Conservation (phyloP, 2,797 vertebrate species). For the Momotus momota region DNA sequence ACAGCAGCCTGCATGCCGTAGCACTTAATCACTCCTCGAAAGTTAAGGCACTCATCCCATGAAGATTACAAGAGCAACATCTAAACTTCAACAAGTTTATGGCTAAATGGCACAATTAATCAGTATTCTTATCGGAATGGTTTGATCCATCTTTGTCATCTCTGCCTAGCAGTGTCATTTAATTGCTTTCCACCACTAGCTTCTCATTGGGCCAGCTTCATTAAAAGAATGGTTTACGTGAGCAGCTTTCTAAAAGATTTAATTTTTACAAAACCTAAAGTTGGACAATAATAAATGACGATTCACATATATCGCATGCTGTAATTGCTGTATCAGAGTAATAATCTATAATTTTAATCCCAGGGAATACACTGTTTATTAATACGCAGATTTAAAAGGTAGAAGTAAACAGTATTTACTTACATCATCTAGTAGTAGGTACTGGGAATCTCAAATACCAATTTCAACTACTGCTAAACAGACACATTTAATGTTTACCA, state of each 20-base stretch:
- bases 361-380: background rate
- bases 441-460: background rate
- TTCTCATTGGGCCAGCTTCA: background rate
- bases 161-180: background rate
- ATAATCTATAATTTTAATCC: background rate
- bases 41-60: background rate
- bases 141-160: conserved; percentile 27
- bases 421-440: background rate
- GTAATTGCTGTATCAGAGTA: background rate
- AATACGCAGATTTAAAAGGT: background rate
- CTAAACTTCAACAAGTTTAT: background rate
- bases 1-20: background rate
- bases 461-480: background rate
- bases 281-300: background rate
- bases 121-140: background rate
- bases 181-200: background rate
- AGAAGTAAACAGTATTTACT: background rate
- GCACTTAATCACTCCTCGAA: background rate
- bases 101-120: background rate
- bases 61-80: background rate
- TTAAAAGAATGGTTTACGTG: background rate
- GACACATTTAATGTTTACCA: background rate
- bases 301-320: background rate
- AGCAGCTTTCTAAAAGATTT: background rate
- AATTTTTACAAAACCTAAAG: background rate